Base-by-base conservation (phyloP, 1,140 invertebrate species). In the Panagrolaimus sp. region DNA sequence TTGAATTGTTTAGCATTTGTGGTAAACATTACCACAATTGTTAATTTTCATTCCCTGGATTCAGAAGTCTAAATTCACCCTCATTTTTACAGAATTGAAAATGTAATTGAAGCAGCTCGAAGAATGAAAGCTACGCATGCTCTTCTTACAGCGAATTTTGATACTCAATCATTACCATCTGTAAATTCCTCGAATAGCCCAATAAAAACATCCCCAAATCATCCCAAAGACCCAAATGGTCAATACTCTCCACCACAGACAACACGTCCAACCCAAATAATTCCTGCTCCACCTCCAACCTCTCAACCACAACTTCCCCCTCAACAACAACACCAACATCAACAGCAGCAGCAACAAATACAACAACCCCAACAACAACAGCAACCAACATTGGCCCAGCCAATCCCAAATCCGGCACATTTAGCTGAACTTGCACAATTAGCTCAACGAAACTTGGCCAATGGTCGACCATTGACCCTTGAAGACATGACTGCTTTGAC, bases 71-170 rank as follows among this genome's bases (percentile, higher is more conserved):
- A n/a, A n/a, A n/a, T n/a, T n/a, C n/a, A n/a, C n/a, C 32, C 32
- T 68, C 43, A 44, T 24, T n/a, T 75, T 78, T 67, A n/a, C 85
- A 88, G 95, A 69, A 98, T 98, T 75, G 96, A 99, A 84, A 87
- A 91, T 46, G 93, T 98, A 3, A 86, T 98, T 64, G 94, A 98
- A 72, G 90, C 89, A 0, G 94, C 94, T 0, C 87, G 95, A 44
- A 93, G 96, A 83, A 88, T 98, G 88, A 98, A 98, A 84, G 88
- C 94, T 15, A 85, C 86, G 9, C 87, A 89, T 74, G 86, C 86
- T 21, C 44, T 73, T 21, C 17, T 45, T 0, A 64, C 32, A 14
- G 66, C 24, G 8, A 58, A 26, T 21, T 26, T 26, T 58, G 52
- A 58, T 26, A 24, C 52, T 1, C 21, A 58, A 17, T 14, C 52